Evolutionary conservation across 2,797 vertebrate species (phyloP), one percentile per base, ranked within the genome.

Genomic region (Pipistrellus pygmaeus): DNA sequence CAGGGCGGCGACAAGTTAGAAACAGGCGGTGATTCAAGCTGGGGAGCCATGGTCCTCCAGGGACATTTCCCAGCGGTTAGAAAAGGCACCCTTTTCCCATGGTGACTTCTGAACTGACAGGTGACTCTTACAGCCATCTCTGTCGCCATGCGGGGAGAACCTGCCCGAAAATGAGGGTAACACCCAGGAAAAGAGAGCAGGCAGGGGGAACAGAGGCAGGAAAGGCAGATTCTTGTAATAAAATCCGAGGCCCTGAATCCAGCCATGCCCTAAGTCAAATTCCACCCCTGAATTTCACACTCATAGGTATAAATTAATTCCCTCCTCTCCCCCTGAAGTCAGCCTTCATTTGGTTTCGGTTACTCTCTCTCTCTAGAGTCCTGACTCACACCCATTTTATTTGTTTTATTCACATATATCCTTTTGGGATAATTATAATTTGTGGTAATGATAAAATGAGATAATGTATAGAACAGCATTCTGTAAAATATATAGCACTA

Each of bases 391-490:
- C 8, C 11, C 30, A 85, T 69, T 88, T 95, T 88, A 64, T 48
- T 69, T 73, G 23, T 46, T 77, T 82, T 78, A 62, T 78, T 12
- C 21, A 68, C 32, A 77, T 30, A 68, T 51, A 69, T 41, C 64
- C 38, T 91, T 91, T 78, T 60, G 51, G 83, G 92, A 77, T 71
- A 25, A 95, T 20, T 66, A 4, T 80, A 85, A 90, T 83, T 85
- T 86, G 27, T 77, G 17, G 7, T 57, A 46, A 71, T 21, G 20
- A 60, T 73, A 85, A 92, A 88, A 51, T 30, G 21, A 57, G 32
- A 75, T 57, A 90, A 51, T 44, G 20, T 41, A 51, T 13, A 46
- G 10, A 53, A 53, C 6, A 23, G 55, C 51, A 75, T 2, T 88
- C 38, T 90, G 15, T 35, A 69, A 75, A 77, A 57, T 85, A 17